These are phyloP conservation scores for Pseudochaenichthys georgianus DNA, from an alignment of 2,797 vertebrate genomes.

Conservation along the genomic window DNA sequence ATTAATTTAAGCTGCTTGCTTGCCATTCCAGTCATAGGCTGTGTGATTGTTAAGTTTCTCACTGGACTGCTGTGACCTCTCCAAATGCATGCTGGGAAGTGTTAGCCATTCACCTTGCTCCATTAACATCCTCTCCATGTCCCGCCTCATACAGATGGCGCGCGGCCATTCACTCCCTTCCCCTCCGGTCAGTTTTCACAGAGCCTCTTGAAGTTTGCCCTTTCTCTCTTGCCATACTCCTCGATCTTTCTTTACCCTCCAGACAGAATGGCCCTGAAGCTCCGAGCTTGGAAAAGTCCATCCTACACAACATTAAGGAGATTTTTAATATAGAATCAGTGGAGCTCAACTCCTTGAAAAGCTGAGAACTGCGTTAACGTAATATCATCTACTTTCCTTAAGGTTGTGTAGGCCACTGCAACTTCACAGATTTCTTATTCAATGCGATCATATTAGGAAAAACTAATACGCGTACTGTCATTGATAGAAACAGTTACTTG, in stretches of 20 bases:
- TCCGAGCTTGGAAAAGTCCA: conserved; percentile 68
- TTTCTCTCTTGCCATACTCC: conserved; percentile 56
- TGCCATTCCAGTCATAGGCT: conserved; percentile 42
- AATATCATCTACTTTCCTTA: conserved; percentile 38
- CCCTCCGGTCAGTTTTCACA: conserved; percentile 84
- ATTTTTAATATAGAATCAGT: background rate
- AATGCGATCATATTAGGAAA: conserved; percentile 16
- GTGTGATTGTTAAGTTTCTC: conserved; percentile 43
- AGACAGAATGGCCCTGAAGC: conserved; percentile 86
- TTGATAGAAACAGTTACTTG: conserved; percentile 19
- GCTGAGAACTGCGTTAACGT: background rate
- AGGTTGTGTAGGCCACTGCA: conserved; percentile 58
- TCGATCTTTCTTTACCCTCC: conserved; percentile 69
- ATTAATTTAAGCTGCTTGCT: conserved; percentile 39
- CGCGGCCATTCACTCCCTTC: conserved; percentile 78
- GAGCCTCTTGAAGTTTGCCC: conserved; percentile 73
- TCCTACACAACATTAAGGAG: conserved; percentile 63
- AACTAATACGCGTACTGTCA: conserved; percentile 29
- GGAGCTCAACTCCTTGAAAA: background rate
- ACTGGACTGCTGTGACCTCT: conserved; percentile 52
- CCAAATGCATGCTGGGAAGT: conserved; percentile 80
- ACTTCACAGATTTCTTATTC: conserved; percentile 31
- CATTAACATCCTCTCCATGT: conserved; percentile 81
- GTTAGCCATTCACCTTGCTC: conserved; percentile 55
- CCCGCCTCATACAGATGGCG: conserved; percentile 83